Evolutionary conservation across 2,888 invertebrate species (phyloP).

Genomic region (Epistrophe eligans): DNA sequence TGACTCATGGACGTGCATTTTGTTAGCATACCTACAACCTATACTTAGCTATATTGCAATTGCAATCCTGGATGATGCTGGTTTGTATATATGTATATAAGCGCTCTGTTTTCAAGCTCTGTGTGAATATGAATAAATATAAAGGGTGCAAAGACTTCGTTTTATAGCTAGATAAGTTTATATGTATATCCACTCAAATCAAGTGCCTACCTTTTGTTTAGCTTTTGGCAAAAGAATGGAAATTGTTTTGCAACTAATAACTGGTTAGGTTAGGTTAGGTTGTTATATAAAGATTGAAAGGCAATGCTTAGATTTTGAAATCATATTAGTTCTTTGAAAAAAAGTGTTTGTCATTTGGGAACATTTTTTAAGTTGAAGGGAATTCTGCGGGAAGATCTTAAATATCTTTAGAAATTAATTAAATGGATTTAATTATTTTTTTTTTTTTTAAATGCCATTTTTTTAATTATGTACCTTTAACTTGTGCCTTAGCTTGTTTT

Average conservation of each 20-base stretch:
- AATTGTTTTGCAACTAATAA: slow-evolving; percentile 75
- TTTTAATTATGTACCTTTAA: too few species aligned
- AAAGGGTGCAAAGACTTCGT: slow-evolving; percentile 55
- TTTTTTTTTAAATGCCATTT: too few species aligned
- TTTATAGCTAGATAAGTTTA: background rate
- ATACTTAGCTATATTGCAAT: background rate
- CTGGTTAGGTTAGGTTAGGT: slow-evolving; percentile 25
- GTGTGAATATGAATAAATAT: slow-evolving; percentile 29
- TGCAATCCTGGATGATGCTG: background rate
- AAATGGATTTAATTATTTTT: too few species aligned
- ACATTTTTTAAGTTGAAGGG: background rate
- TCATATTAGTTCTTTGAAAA: background rate
- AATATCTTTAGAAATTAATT: background rate
- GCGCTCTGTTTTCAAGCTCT: background rate
- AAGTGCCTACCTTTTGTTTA: slow-evolving; percentile 63
- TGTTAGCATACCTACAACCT: slow-evolving; percentile 44
- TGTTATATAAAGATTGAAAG: slow-evolving; percentile 7
- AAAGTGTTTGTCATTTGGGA: background rate
- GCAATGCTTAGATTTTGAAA: slow-evolving; percentile 24
- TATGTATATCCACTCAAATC: slow-evolving; percentile 43
- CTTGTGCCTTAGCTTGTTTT: too few species aligned
- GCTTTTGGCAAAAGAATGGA: slow-evolving; percentile 48
- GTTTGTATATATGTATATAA: background rate
- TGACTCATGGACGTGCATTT: slow-evolving; percentile 68
- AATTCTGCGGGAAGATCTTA: background rate